phyloP scores from a whole-genome alignment of 1,140 invertebrate genomes.

The Muscidifurax raptorellus region DNA sequence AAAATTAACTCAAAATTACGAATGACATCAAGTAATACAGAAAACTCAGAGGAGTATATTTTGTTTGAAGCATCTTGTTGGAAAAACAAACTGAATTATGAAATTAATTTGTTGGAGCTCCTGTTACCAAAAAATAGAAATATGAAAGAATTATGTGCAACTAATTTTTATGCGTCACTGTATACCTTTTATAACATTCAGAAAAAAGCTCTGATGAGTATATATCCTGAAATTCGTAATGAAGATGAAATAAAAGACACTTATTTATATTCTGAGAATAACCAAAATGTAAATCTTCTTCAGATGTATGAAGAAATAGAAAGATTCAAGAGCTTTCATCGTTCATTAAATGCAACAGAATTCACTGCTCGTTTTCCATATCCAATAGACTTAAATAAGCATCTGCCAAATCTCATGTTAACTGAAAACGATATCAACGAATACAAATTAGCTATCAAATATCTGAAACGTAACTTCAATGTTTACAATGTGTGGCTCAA shows the following conservation, averaged over 20 bases:
- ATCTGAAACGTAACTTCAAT: slow-evolving; percentile 56
- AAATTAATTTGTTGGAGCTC: slow-evolving; percentile 62
- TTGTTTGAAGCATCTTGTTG: slow-evolving; percentile 59
- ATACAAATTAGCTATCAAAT: slow-evolving; percentile 61
- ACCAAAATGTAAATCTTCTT: slow-evolving; percentile 58
- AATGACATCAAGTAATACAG: background rate
- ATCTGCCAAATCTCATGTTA: slow-evolving; percentile 65
- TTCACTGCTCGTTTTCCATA: slow-evolving; percentile 65
- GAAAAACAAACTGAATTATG: slow-evolving; percentile 65
- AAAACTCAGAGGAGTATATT: slow-evolving; percentile 49
- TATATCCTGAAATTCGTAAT: slow-evolving; percentile 68
- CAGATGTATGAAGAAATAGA: slow-evolving; percentile 65
- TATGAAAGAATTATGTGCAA: slow-evolving; percentile 53
- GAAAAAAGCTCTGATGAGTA: slow-evolving; percentile 63
- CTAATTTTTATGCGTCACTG: slow-evolving; percentile 58
- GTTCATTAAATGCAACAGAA: slow-evolving; percentile 16
- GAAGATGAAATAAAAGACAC: slow-evolving; percentile 65
- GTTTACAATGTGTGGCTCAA: slow-evolving; percentile 46
- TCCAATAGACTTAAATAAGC: slow-evolving; percentile 55
- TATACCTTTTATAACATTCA: slow-evolving; percentile 65
- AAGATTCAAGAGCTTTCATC: slow-evolving; percentile 63
- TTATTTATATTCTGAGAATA: slow-evolving; percentile 59
- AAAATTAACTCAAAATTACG: slow-evolving; percentile 21
- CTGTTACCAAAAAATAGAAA: slow-evolving; percentile 47
- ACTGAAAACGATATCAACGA: slow-evolving; percentile 56